Percentiles rank a stretch among this genome's conserved stretches.
Conservation (phyloP, 2,797 vertebrate genomes). For the Gymnoscopelus microlampas region DNA sequence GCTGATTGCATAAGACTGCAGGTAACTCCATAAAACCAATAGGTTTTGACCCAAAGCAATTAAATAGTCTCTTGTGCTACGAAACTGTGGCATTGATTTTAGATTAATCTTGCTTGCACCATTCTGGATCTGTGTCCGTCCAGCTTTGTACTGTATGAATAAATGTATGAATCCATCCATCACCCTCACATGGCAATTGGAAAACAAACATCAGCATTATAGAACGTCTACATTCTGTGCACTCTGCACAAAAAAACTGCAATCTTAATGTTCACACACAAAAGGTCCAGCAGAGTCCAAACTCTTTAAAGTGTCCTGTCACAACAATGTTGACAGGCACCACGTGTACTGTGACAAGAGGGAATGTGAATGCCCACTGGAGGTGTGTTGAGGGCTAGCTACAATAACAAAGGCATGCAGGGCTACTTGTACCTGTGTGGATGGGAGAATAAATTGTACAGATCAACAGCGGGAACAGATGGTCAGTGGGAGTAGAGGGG, state of each 20-base stretch:
- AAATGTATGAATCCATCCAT: constrained; percentile 17
- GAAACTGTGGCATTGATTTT: neutral
- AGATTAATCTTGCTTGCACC: constrained; percentile 26
- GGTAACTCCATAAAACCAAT: neutral
- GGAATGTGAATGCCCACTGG: too few relatives aligned
- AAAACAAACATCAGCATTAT: constrained; percentile 21
- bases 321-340: too few relatives aligned
- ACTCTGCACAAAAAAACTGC: constrained; percentile 35
- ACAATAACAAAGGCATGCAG: neutral
- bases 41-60: constrained; percentile 16
- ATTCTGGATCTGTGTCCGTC: constrained; percentile 13
- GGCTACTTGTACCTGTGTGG: constrained; percentile 47
- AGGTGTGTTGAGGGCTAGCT: too few relatives aligned
- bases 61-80: constrained; percentile 5
- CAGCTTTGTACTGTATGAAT: neutral
- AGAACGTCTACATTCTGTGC: constrained; percentile 21
- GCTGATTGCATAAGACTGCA: constrained; percentile 30
- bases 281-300: constrained; percentile 12
- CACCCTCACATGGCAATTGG: neutral
- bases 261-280: constrained; percentile 7
- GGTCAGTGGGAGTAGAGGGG: constrained; percentile 65
- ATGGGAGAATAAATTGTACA: constrained; percentile 21
- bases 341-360: too few relatives aligned
- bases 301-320: too few relatives aligned
- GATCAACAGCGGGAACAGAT: constrained; percentile 69